phyloP scores from a whole-genome alignment of 2,797 vertebrate genomes.

The Gambelia wislizenii region DNA sequence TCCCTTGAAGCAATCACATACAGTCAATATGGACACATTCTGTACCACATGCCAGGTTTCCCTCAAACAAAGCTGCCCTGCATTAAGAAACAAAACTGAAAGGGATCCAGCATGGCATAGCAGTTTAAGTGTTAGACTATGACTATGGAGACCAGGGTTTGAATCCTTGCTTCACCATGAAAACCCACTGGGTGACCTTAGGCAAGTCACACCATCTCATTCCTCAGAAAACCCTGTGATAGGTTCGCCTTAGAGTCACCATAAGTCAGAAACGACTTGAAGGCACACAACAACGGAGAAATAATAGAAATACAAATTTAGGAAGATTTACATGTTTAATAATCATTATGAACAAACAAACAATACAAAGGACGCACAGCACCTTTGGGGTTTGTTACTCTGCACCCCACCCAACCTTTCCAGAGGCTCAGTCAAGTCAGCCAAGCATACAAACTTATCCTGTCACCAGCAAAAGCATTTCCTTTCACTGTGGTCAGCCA shows the following conservation, averaged over 20 bases:
- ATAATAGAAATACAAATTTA: neutral
- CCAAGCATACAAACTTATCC: conserved; percentile 70
- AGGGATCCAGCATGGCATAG: no score
- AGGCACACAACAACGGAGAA: no score
- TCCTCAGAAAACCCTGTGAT: no score
- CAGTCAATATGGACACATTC: fast-evolving
- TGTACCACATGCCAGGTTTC: neutral
- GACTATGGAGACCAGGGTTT: no score
- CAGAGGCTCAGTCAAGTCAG: conserved; percentile 69
- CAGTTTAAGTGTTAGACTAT: no score
- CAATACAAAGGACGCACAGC: conserved; percentile 63
- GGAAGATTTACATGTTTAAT: conserved; percentile 47
- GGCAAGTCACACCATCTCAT: no score
- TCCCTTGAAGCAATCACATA: conserved; percentile 8
- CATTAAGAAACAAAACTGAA: neutral
- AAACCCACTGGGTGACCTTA: no score
- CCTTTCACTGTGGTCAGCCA: conserved; percentile 77
- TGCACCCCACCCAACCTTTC: conserved; percentile 68
- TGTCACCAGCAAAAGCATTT: conserved; percentile 77
- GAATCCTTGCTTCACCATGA: no score
- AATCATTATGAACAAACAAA: conserved; percentile 58
- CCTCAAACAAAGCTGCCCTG: neutral
- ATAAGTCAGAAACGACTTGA: no score
- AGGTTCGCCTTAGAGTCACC: no score
- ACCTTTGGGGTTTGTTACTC: conserved; percentile 64